These are phyloP conservation scores for Hepsetus odoe DNA, from an alignment of 2,113 vertebrate genomes.

Conservation along the genomic window DNA sequence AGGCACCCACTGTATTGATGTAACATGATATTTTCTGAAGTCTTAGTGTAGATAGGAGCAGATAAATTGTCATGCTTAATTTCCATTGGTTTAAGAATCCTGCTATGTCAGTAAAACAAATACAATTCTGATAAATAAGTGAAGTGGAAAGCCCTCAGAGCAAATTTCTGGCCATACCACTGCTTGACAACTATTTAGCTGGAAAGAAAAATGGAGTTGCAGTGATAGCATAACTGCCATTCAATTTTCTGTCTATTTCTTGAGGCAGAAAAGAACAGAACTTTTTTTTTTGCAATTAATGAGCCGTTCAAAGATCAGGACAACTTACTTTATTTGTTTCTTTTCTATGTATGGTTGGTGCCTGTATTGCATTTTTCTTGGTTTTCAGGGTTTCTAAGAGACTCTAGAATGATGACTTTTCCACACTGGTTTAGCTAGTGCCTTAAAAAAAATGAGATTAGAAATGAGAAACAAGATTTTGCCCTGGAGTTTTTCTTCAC, in stretches of 20 bases:
- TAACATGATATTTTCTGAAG: background rate
- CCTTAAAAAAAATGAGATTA: background rate
- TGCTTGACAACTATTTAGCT: slow-evolving; percentile 1
- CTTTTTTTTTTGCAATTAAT: background rate
- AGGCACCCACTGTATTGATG: background rate
- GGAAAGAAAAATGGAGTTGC: slow-evolving; percentile 10
- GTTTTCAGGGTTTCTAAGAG: background rate
- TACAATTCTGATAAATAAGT: background rate
- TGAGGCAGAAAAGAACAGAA: background rate
- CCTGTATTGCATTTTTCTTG: background rate
- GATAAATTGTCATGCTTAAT: background rate
- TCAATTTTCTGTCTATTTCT: slow-evolving; percentile 5
- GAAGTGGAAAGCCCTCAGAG: slow-evolving; percentile 5
- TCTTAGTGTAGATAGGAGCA: background rate
- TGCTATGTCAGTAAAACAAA: slow-evolving; percentile 4
- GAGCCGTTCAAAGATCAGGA: background rate
- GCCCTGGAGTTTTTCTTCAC: background rate
- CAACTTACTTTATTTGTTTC: background rate
- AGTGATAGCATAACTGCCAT: background rate
- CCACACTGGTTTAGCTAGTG: background rate
- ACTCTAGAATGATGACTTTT: background rate
- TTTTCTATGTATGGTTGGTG: background rate
- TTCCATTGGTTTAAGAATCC: background rate
- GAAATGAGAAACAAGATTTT: background rate
- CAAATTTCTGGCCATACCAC: background rate